Conservation (phyloP, 2,797 vertebrate genomes). For the Knipowitschia caucasica region DNA sequence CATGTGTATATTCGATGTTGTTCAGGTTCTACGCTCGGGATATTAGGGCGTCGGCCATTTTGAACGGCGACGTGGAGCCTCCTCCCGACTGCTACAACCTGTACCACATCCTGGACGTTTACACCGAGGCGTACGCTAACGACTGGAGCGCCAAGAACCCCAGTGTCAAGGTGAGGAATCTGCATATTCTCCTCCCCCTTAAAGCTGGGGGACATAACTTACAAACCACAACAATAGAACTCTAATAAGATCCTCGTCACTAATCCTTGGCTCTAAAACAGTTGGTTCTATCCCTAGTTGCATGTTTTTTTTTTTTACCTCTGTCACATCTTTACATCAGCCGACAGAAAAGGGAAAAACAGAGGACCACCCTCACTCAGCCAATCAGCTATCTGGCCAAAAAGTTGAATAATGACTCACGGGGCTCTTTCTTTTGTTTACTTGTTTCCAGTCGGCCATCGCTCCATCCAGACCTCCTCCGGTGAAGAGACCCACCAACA, state of each 20-base stretch:
- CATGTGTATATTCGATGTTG: background rate
- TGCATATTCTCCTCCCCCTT: no score
- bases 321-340: no score
- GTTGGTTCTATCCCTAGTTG: no score
- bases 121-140: constrained; percentile 81
- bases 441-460: constrained; percentile 20
- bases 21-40: constrained; percentile 88
- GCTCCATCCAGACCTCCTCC: constrained; percentile 15
- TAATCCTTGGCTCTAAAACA: no score
- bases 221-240: no score
- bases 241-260: no score
- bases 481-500: constrained; percentile 26
- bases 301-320: no score
- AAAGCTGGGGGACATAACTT: no score
- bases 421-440: fast-evolving
- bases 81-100: constrained; percentile 83
- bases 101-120: constrained; percentile 82
- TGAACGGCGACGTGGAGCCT: constrained; percentile 86
- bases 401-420: no score
- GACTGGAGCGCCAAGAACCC: constrained; percentile 76
- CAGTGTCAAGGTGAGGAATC: constrained; percentile 52
- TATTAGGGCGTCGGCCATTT: constrained; percentile 86
- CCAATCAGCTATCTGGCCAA: no score
- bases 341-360: no score
- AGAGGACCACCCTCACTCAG: no score